Evolutionary conservation across 2,113 vertebrate species (phyloP), one percentile per base, ranked within the genome.

Genomic region (Seriola dumerili): DNA sequence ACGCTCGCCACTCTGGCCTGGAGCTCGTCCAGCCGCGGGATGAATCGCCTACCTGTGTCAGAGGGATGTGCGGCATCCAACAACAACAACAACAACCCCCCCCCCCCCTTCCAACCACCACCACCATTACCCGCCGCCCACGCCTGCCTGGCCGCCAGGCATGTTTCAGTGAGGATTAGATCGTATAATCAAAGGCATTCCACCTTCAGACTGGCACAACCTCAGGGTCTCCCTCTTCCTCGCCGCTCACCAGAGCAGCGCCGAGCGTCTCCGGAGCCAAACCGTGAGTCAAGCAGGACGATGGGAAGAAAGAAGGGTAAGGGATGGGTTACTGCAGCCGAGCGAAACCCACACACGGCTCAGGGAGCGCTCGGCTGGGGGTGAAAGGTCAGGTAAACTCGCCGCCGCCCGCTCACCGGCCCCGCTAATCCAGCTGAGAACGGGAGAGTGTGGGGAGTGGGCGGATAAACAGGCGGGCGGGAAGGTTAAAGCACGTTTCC

Each of bases 1-100:
- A 90, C 62, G 7, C 85, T 90, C 63, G 52, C 75, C 83, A 57
- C 72, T 70, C 59, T 74, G 78, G 73, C 87, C 92, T 23, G 88
- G 88, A 91, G 80, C 82, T 75, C 42, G 42, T 87, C 87, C 91
- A 91, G 90, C 72, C 23, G 34, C 29, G 67, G 61, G 81, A 86
- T 85, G 71, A 86, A 86, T 86, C 80, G 83, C 90, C 92, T 92
- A 90, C 90, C 92, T 91, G 84, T 88, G 88, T 88, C 84, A 91
- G 81, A 87, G 83, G 61, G 83, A 81, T 82, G 83, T 64, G 63
- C 75, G 79, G n/a, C 80, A 84, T 85, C 62, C 77, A 80, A 87
- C 81, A 86, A 71, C 80, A 88, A 78, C 66, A 86, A 44, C 72
- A 69, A 25, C 74, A 34, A 14, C 17, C 23, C 46, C 55, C 61